These are phyloP conservation scores for Drosophila leontia DNA, from an alignment of 1,140 invertebrate species.

Conservation along the genomic window DNA sequence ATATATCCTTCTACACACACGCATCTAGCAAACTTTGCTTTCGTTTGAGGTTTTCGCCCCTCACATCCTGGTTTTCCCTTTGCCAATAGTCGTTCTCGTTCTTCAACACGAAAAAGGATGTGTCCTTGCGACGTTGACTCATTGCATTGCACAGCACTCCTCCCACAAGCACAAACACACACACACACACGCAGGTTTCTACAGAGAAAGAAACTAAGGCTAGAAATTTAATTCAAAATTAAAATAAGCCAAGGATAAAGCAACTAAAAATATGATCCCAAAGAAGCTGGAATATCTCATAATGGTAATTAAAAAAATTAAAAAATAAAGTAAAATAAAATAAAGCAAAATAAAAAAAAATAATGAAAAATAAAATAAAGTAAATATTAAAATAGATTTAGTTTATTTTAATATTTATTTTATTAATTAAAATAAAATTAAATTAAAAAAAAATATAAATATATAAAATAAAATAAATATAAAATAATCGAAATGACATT, in stretches of 20 bases:
- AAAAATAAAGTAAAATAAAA: no score
- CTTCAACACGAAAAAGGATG: conserved; percentile 67
- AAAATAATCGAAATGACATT: no score
- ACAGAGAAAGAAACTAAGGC: not conserved
- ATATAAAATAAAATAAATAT: no score
- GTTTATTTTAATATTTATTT: no score
- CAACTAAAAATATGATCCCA: no score
- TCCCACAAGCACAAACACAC: conserved; percentile 5
- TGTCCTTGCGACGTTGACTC: conserved; percentile 64
- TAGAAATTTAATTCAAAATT: not conserved
- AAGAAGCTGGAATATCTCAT: no score
- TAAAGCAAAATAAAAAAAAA: no score
- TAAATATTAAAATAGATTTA: no score
- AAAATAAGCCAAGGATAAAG: no score
- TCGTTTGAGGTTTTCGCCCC: conserved; percentile 47
- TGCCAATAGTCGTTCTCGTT: conserved; percentile 13
- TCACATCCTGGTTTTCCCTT: not conserved
- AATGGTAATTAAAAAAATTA: not conserved
- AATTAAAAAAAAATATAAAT: no score
- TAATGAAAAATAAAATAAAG: no score
- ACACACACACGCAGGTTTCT: not conserved
- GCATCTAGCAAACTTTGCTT: conserved; percentile 39
- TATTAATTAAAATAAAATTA: no score
- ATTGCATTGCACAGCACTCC: conserved; percentile 41
- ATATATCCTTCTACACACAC: not conserved